Percentiles rank a stretch among this genome's conserved stretches.
Conservation (phyloP, 1,140 invertebrate species). For the Orius insidiosus region DNA sequence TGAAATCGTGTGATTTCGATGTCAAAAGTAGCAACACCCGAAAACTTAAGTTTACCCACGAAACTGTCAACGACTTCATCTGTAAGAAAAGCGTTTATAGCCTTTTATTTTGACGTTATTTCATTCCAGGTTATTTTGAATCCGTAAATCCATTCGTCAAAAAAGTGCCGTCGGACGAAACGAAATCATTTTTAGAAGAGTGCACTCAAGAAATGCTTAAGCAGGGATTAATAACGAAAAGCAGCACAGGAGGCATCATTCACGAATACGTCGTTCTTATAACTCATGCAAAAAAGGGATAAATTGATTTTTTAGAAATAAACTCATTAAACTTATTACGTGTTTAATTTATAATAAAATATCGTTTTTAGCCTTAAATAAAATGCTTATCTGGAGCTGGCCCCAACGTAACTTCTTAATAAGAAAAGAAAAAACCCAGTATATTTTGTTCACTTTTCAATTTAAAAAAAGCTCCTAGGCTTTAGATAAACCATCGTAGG, state of each 20-base stretch:
- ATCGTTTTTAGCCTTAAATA: no score
- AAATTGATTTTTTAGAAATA: no score
- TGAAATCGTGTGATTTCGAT: slow-evolving; percentile 3
- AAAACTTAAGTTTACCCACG: slow-evolving; percentile 1
- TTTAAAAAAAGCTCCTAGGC: no score
- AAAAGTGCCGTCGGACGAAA: not conserved
- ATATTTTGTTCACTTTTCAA: no score
- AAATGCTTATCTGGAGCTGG: no score
- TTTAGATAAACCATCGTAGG: no score
- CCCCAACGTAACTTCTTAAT: no score
- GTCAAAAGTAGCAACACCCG: not conserved
- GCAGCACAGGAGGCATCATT: slow-evolving; percentile 1
- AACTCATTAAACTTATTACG: no score
- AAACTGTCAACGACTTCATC: not conserved
- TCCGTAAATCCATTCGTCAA: slow-evolving; percentile 12
- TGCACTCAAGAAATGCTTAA: slow-evolving; percentile 4
- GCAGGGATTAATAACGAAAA: slow-evolving; percentile 3
- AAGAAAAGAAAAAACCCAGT: no score
- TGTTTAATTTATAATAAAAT: no score
- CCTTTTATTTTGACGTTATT: no score
- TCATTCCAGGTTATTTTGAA: slow-evolving; percentile 10
- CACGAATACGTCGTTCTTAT: slow-evolving; percentile 11
- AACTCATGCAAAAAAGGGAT: slow-evolving; percentile 5
- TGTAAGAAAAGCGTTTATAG: no score
- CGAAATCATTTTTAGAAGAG: slow-evolving; percentile 9